These are phyloP conservation scores for Nomada flava DNA, from an alignment of 2,888 invertebrate genomes.

Conservation along the genomic window DNA sequence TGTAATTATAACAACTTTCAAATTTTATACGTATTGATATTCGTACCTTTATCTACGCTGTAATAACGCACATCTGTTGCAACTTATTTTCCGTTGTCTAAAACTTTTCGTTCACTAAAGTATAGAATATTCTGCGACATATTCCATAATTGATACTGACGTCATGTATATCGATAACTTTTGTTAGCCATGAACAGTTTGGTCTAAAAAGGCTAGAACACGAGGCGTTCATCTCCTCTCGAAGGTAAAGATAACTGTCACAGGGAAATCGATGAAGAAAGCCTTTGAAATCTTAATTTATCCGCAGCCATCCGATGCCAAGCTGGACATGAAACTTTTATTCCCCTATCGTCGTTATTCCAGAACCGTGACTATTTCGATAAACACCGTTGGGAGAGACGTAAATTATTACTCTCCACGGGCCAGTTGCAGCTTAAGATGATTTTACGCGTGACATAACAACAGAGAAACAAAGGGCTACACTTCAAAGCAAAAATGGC, in stretches of 20 bases:
- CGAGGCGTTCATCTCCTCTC: too few relatives aligned
- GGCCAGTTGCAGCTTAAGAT: not conserved
- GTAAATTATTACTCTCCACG: not conserved
- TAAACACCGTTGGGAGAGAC: not conserved
- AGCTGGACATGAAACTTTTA: constrained; percentile 7
- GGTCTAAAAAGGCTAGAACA: not conserved
- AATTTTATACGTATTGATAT: too few relatives aligned
- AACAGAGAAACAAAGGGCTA: not conserved
- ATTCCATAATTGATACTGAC: not conserved
- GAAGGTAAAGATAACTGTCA: not conserved
- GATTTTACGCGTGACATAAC: not conserved
- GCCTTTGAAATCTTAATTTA: constrained; percentile 17
- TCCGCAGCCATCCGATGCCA: not conserved
- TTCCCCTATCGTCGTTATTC: constrained; percentile 3
- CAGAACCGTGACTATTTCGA: not conserved
- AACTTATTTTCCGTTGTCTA: too few relatives aligned
- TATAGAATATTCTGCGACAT: not conserved
- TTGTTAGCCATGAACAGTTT: not conserved
- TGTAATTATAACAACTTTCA: too few relatives aligned
- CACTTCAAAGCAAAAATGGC: constrained; percentile 8
- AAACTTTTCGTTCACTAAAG: not conserved
- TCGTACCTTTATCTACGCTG: too few relatives aligned
- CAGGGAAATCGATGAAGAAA: not conserved
- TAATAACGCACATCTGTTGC: too few relatives aligned
- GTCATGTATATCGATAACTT: too few relatives aligned